phyloP scores from a whole-genome alignment of 2,797 vertebrate genomes.

The Vireo griseus region DNA sequence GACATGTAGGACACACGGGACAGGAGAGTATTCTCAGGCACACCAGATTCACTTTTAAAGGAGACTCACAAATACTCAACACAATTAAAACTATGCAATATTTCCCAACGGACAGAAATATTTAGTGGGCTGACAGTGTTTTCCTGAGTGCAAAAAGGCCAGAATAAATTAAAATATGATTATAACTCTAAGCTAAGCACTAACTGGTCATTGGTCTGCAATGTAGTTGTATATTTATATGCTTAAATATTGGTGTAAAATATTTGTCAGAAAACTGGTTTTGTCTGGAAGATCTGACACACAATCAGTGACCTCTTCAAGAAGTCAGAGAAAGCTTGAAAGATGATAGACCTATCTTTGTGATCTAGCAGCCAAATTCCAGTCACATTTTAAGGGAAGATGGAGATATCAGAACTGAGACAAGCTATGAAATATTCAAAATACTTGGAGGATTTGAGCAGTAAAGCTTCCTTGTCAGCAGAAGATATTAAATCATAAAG shows the following conservation, averaged over 20 bases:
- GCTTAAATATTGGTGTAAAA: background rate
- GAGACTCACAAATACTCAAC: background rate
- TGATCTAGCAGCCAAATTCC: background rate
- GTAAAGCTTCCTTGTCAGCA: background rate
- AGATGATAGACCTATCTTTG: background rate
- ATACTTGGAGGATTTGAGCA: background rate
- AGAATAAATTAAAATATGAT: background rate
- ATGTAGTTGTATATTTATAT: background rate
- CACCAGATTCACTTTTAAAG: background rate
- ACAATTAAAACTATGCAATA: background rate
- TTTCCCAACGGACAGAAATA: background rate
- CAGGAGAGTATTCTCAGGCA: background rate
- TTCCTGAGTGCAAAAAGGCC: background rate
- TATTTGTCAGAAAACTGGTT: background rate
- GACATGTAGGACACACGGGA: accelerated
- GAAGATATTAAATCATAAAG: background rate
- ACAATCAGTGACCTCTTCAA: background rate
- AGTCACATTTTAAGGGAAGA: background rate
- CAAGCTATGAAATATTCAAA: background rate
- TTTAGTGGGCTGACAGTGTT: background rate
- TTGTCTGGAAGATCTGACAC: background rate
- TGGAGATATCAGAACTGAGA: background rate
- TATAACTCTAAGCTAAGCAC: background rate
- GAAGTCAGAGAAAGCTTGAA: background rate
- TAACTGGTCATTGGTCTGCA: background rate